Percentiles rank a stretch among this genome's conserved stretches.
phyloP scores from a whole-genome alignment of 2,888 invertebrate genomes.

The Choreutis nemorana region DNA sequence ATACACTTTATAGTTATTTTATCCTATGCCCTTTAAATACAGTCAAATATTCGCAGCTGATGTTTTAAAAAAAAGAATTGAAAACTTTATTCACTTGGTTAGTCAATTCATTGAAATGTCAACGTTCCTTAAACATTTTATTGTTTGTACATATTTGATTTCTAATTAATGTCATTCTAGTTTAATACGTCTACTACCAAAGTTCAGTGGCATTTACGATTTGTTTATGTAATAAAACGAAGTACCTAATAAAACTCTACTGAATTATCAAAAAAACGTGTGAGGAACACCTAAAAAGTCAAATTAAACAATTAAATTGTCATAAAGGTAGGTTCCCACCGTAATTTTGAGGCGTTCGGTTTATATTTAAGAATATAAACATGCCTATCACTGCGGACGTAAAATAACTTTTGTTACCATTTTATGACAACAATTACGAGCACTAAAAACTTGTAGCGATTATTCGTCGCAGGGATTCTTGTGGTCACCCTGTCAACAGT shows the following conservation, averaged over 20 bases:
- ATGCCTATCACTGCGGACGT: conserved; percentile 57
- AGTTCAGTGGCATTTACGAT: too few relatives aligned
- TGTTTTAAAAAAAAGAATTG: too few relatives aligned
- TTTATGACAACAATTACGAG: conserved; percentile 66
- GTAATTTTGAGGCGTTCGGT: conserved; percentile 41
- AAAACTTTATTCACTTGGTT: too few relatives aligned
- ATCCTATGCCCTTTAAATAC: too few relatives aligned
- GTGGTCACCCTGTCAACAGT: conserved; percentile 54
- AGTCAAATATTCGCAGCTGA: too few relatives aligned
- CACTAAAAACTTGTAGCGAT: conserved; percentile 63
- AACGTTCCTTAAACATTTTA: too few relatives aligned
- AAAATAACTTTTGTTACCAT: conserved; percentile 64
- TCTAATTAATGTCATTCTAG: too few relatives aligned
- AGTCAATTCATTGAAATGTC: too few relatives aligned
- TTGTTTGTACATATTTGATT: too few relatives aligned
- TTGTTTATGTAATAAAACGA: not conserved
- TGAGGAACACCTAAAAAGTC: conserved; percentile 26
- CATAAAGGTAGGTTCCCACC: conserved; percentile 53
- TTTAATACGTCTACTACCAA: too few relatives aligned
- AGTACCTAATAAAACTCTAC: conserved; percentile 1
- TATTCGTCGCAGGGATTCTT: conserved; percentile 58
- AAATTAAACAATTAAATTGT: conserved; percentile 47
- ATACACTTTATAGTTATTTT: too few relatives aligned
- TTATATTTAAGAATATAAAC: conserved; percentile 53
- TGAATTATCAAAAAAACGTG: conserved; percentile 18